Percentiles rank a stretch among this genome's conserved stretches.
Evolutionary conservation across 2,888 invertebrate genomes (phyloP).

Genomic region (Luffia ferchaultella): DNA sequence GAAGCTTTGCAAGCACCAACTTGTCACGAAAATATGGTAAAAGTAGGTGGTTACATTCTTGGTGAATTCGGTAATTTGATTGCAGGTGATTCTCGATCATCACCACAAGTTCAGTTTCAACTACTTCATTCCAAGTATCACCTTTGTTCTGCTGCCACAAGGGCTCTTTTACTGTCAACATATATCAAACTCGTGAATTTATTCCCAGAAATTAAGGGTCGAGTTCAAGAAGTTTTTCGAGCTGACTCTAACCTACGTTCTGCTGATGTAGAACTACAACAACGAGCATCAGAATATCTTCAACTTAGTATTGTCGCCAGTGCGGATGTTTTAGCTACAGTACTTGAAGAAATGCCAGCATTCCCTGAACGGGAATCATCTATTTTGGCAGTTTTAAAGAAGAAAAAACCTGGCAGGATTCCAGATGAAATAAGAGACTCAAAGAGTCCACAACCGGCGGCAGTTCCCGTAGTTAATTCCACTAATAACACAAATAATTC

Average conservation of each 20-base stretch:
- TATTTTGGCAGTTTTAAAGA: slow-evolving; percentile 96
- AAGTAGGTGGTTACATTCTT: slow-evolving; percentile 98
- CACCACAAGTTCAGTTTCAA: slow-evolving; percentile 97
- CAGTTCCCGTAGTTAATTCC: slow-evolving; percentile 57
- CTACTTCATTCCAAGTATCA: slow-evolving; percentile 99
- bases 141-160: slow-evolving; percentile 95
- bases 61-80: slow-evolving; percentile 99
- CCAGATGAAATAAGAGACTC: slow-evolving; percentile 84
- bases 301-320: slow-evolving; percentile 96
- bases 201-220: slow-evolving; percentile 96
- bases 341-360: slow-evolving; percentile 99
- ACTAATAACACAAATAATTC: slow-evolving; percentile 59
- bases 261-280: slow-evolving; percentile 98
- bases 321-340: slow-evolving; percentile 97
- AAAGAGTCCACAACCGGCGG: slow-evolving; percentile 73
- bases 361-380: slow-evolving; percentile 99
- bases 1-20: slow-evolving; percentile 99
- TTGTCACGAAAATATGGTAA: slow-evolving; percentile 99
- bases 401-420: slow-evolving; percentile 96
- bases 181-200: slow-evolving; percentile 99
- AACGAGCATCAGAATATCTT: slow-evolving; percentile 97
- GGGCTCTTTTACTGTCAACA: slow-evolving; percentile 95
- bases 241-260: slow-evolving; percentile 96
- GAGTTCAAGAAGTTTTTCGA: slow-evolving; percentile 94
- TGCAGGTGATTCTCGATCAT: slow-evolving; percentile 97